phyloP scores from a whole-genome alignment of 2,888 invertebrate species.

The Ectemnius lituratus region DNA sequence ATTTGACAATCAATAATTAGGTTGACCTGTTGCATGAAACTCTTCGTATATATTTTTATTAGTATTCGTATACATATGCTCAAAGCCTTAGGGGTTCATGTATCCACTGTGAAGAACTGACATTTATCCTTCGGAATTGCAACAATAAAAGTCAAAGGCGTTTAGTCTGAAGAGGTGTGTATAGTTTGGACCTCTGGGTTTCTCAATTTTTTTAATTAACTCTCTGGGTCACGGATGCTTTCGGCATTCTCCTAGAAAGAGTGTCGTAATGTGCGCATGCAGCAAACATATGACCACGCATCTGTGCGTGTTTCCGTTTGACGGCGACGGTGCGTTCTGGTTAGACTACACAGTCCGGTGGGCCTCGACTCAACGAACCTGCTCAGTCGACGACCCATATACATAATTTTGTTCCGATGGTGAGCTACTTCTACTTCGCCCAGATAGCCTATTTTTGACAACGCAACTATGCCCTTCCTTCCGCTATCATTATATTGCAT shows the following conservation, averaged over 20 bases:
- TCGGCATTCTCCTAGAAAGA: conserved; percentile 1
- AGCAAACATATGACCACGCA: conserved; percentile 31
- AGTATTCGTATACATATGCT: no score
- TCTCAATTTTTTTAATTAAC: no score
- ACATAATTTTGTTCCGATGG: conserved; percentile 50
- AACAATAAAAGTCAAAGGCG: no score
- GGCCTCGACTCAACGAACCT: background rate
- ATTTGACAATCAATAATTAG: no score
- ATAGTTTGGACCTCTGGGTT: no score
- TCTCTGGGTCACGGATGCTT: background rate
- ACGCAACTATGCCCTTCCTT: conserved; percentile 26
- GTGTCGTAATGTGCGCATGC: conserved; percentile 18
- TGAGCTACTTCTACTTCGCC: conserved; percentile 51
- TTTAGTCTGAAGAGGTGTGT: no score
- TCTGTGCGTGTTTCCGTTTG: conserved; percentile 39
- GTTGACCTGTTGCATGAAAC: no score
- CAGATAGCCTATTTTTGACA: conserved; percentile 37
- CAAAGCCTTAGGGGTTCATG: no score
- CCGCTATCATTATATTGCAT: conserved; percentile 47
- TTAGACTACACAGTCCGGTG: conserved; percentile 41
- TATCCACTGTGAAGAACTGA: no score
- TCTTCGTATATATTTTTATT: no score
- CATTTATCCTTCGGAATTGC: no score
- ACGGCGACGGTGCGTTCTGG: conserved; percentile 27
- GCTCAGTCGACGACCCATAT: conserved; percentile 43